These are phyloP conservation scores for Pongo pygmaeus DNA, from an alignment of 2,113 vertebrate species.

Conservation along the genomic window DNA sequence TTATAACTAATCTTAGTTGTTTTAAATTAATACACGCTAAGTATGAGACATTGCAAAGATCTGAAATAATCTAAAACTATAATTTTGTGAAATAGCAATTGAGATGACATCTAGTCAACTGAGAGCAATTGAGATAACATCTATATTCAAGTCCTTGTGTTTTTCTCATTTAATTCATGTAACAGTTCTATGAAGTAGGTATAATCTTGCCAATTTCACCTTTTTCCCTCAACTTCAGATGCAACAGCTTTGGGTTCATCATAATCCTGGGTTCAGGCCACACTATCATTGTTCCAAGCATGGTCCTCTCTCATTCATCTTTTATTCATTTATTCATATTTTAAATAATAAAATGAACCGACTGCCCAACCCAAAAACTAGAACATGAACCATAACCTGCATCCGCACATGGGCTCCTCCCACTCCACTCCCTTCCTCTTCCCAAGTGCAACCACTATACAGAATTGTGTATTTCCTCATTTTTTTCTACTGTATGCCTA, in stretches of 20 bases:
- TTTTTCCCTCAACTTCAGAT: not conserved
- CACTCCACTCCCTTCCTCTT: not conserved
- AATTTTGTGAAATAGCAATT: not conserved
- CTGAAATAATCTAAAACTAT: not conserved
- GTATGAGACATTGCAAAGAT: not conserved
- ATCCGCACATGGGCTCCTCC: not conserved
- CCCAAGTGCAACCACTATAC: not conserved
- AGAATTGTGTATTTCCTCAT: not conserved
- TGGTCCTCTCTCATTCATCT: not conserved
- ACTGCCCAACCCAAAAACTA: not conserved
- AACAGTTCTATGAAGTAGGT: not conserved
- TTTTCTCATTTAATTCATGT: not conserved
- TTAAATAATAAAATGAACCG: not conserved
- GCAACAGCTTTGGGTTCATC: not conserved
- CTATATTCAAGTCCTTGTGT: not conserved
- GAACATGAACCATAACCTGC: not conserved
- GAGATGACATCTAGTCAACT: not conserved
- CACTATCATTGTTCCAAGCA: not conserved
- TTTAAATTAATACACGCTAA: not conserved
- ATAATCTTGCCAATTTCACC: not conserved
- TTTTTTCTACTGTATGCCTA: not conserved
- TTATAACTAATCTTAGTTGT: not conserved
- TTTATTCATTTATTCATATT: constrained; percentile 12
- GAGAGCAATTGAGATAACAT: not conserved
- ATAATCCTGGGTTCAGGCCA: not conserved